These are phyloP conservation scores for Hemicrepidius hirtus DNA, from an alignment of 2,888 invertebrate species.

Conservation along the genomic window DNA sequence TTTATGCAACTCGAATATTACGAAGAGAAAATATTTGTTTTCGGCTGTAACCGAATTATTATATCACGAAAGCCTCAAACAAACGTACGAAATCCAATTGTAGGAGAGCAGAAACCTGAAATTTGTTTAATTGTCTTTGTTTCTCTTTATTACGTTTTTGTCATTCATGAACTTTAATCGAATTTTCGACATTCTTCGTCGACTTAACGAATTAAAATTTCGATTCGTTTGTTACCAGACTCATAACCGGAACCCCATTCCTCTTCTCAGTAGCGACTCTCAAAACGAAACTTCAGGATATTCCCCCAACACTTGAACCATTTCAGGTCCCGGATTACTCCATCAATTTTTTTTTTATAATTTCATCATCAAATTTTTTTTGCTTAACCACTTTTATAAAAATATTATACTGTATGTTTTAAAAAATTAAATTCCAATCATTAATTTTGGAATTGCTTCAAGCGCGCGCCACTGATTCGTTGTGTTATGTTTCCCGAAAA, in stretches of 20 bases:
- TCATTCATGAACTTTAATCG: conserved; percentile 34
- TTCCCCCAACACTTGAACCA: no score
- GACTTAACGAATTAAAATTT: conserved; percentile 26
- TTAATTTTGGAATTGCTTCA: no score
- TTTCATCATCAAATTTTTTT: no score
- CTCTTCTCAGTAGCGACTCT: no score
- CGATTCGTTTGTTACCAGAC: neutral
- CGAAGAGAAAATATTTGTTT: conserved; percentile 42
- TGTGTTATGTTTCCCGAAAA: conserved; percentile 13
- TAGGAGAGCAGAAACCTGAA: conserved; percentile 34
- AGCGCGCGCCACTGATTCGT: no score
- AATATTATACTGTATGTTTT: no score
- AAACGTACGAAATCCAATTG: conserved; percentile 41
- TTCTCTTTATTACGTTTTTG: conserved; percentile 36
- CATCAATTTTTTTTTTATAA: no score
- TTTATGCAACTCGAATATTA: conserved; percentile 32
- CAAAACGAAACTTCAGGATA: no score
- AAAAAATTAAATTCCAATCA: no score
- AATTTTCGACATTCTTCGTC: conserved; percentile 33
- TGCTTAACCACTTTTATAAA: no score
- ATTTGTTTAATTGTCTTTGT: conserved; percentile 46
- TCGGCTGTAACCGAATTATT: conserved; percentile 36
- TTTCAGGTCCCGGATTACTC: no score
- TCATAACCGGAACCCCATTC: conserved; percentile 1
- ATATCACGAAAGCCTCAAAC: conserved; percentile 38